A percentile compares a stretch with the other conserved stretches of the same genome.
phyloP scores from a whole-genome alignment of 2,113 vertebrate genomes.

The Rattus norvegicus region GRCr8 NC_086040.1:57371501-57372000 shows the following conservation, averaged over 20 bases:
- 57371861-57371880: not conserved
- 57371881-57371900: not conserved
- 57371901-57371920: not conserved
- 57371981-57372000: not conserved
- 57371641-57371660: not conserved
- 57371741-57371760: not conserved
- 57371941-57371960: not conserved
- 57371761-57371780: not conserved
- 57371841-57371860: not conserved
- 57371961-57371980: not conserved
- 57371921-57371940: not conserved
- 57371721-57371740: not conserved
- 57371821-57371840: slow-evolving; percentile 18
- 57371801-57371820: not conserved
- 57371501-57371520: too few relatives aligned
- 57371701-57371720: not conserved
- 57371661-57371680: not conserved
- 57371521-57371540: too few relatives aligned
- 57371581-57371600: too few relatives aligned
- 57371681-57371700: not conserved
- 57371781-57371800: not conserved
- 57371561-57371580: too few relatives aligned
- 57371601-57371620: too few relatives aligned
- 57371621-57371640: not conserved
- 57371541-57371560: too few relatives aligned